phyloP scores from a whole-genome alignment of 23 tunicate genomes.

The Trididemnum nubilum region DNA sequence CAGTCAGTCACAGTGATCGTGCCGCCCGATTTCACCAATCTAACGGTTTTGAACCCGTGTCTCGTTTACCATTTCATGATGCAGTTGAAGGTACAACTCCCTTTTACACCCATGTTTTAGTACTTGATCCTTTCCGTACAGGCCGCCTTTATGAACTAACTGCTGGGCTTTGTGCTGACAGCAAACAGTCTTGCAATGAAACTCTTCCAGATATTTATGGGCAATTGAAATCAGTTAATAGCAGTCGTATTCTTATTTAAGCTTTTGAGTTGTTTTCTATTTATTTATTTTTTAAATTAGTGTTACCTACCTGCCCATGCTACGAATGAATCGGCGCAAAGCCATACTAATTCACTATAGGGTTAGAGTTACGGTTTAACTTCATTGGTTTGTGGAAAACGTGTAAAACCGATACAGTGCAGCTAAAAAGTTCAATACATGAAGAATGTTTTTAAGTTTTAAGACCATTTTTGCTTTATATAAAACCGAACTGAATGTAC shows the following conservation, averaged over 20 bases:
- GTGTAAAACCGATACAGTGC: too few relatives aligned
- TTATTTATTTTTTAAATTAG: too few relatives aligned
- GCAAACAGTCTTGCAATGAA: not conserved
- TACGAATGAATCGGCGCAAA: too few relatives aligned
- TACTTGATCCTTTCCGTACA: slow-evolving; percentile 62
- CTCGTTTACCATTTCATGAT: slow-evolving; percentile 59
- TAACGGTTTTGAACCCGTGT: slow-evolving; percentile 72
- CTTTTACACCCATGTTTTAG: slow-evolving; percentile 58
- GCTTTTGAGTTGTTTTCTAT: not conserved
- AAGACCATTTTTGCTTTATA: too few relatives aligned
- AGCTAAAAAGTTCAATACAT: too few relatives aligned
- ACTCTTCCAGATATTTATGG: not conserved
- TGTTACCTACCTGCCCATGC: too few relatives aligned
- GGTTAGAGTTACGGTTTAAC: too few relatives aligned
- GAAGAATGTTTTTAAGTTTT: too few relatives aligned
- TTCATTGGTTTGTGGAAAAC: too few relatives aligned
- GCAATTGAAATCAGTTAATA: not conserved
- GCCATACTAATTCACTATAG: too few relatives aligned
- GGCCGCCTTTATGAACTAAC: slow-evolving; percentile 36
- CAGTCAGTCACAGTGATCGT: slow-evolving; percentile 72
- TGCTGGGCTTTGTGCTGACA: not conserved
- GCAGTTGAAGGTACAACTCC: slow-evolving; percentile 12
- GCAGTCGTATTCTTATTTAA: not conserved
- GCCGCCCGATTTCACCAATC: slow-evolving; percentile 65
- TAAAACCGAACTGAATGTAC: too few relatives aligned